Evolutionary conservation across 2,113 vertebrate genomes (phyloP).

Genomic region (Hassar affinis): DNA sequence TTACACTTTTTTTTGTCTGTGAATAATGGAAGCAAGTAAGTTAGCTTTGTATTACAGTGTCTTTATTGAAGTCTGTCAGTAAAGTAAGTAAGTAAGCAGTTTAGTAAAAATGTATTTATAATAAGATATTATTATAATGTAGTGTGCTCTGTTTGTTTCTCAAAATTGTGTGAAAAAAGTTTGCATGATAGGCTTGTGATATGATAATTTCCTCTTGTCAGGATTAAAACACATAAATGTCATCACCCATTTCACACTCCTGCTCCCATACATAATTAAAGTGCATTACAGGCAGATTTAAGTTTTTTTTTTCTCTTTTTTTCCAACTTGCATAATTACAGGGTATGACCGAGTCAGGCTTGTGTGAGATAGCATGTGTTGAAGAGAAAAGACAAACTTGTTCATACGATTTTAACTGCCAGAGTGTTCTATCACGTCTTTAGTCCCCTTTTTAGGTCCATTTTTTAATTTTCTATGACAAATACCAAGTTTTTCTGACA

Average conservation of each 20-base stretch:
- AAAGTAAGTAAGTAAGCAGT: not conserved
- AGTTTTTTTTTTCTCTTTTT: constrained; percentile 41
- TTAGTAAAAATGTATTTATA: not conserved
- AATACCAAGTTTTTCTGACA: constrained; percentile 46
- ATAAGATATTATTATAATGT: not conserved
- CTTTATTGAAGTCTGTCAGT: not conserved
- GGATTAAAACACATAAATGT: constrained; percentile 43
- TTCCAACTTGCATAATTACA: constrained; percentile 61
- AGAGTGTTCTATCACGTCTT: constrained; percentile 65
- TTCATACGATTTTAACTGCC: constrained; percentile 65
- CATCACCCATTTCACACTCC: constrained; percentile 53
- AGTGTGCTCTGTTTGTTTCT: not conserved
- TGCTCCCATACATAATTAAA: constrained; percentile 59
- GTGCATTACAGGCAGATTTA: constrained; percentile 62
- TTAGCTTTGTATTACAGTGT: not conserved
- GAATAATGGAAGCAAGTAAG: not conserved
- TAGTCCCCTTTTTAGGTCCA: no score
- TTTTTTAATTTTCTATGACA: no score
- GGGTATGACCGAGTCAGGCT: constrained; percentile 64
- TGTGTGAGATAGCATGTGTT: constrained; percentile 55
- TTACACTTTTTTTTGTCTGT: not conserved
- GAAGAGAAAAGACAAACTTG: constrained; percentile 64
- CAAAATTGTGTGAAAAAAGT: constrained; percentile 4
- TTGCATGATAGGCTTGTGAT: constrained; percentile 32
- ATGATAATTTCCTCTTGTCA: constrained; percentile 41